Conservation (phyloP, 2,797 vertebrate species). For the Chlorospingus semifuscus region DNA sequence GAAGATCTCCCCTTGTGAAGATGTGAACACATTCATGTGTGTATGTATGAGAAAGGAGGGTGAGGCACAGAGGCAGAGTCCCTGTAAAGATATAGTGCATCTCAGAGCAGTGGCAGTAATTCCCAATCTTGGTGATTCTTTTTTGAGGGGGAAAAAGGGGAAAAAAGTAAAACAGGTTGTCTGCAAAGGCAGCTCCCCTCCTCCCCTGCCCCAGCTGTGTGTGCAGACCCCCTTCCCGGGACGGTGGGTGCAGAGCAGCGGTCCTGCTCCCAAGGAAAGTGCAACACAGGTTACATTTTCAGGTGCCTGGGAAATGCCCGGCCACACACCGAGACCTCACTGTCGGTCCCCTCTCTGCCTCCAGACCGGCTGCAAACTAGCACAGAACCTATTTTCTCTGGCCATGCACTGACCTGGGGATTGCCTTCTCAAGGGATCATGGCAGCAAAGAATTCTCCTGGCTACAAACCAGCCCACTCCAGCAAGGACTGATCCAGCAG, state of each 20-base stretch:
- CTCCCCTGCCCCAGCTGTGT: background rate
- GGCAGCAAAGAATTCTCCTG: background rate
- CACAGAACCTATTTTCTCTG: background rate
- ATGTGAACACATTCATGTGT: fast-evolving
- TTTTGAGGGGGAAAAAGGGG: fast-evolving
- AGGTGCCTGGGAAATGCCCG: background rate
- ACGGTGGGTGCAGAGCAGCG: background rate
- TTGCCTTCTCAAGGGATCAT: background rate
- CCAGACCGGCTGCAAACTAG: background rate
- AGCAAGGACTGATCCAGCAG: constrained; percentile 8
- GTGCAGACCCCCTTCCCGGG: background rate
- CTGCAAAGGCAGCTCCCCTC: background rate
- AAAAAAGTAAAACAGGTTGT: background rate
- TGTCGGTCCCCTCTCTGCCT: background rate
- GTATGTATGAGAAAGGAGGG: fast-evolving
- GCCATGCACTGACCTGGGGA: background rate
- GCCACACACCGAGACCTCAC: background rate
- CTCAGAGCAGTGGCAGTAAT: background rate
- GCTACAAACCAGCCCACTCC: background rate
- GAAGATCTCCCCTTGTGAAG: background rate
- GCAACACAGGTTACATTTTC: background rate
- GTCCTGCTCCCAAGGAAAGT: background rate
- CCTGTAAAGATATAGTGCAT: background rate
- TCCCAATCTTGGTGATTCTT: background rate
- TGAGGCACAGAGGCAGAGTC: background rate